Base-by-base conservation (phyloP, 2,797 vertebrate genomes). In the Argyrosomus regius region DNA sequence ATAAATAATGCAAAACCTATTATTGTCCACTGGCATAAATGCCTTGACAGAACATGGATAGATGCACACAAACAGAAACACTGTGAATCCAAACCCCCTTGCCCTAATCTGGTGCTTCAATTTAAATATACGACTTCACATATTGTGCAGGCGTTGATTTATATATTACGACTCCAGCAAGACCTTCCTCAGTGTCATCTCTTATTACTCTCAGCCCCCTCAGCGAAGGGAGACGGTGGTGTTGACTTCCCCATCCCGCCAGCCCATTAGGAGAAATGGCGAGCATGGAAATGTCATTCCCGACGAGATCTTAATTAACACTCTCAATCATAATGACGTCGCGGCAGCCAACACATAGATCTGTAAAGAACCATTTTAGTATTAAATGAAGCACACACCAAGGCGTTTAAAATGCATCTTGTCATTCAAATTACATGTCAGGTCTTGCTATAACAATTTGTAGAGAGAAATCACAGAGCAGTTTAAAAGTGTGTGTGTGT, bases 271-370 rank as follows among this genome's bases (percentile, higher is more conserved):
- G 61, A 72, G 71, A 72, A 60, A 71, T 50, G 43, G 67, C 3
- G 52, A 24, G 43, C 75, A 72, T 72, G 72, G 78, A 94, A 91
- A 92, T 89, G 88, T 88, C 89, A 84, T 72, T 80, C 87, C 61
- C 65, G 77, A 82, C 43, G 54, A 83, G 86, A 66, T 88, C 85
- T 93, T 93, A 92, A 94, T 94, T 89, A 93, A 80, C 77, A 72
- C 83, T 70, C 83, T 93, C 83, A 41, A 89, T 91, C 90, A 89
- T 86, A 75, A 72, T 83, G 78, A 74, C 50, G 66, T 31, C 12
- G 75, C n/a, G 2, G 69, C 75, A 69, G 78, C 74, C 78, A 60
- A 57, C 81, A 74, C 61, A 48, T 5, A 77, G 64, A 78, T 83
- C 80, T 67, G 79, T 13, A 20, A 81, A 61, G 62, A 87, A 65